A percentile compares a stretch with the other conserved stretches of the same genome.
Evolutionary conservation across 2,888 invertebrate genomes (phyloP).

Genomic region (Merodon equestris): DNA sequence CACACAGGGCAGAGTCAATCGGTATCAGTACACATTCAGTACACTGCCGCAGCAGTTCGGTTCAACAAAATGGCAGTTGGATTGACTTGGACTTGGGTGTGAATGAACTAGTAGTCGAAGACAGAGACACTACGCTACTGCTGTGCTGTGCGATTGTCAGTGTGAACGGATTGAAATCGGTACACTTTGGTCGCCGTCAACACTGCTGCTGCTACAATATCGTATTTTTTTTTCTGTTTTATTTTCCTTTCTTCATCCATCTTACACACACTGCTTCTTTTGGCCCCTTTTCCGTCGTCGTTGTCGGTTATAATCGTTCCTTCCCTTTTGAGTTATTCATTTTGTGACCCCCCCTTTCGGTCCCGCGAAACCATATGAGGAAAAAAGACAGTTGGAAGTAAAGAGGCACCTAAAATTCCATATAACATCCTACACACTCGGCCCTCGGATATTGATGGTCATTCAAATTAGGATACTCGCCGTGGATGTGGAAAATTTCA

Average conservation of each 20-base stretch:
- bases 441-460: slow-evolving; percentile 12
- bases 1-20: slow-evolving; percentile 15
- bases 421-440: slow-evolving; percentile 26
- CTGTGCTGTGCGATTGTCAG: slow-evolving; percentile 39
- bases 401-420: not conserved
- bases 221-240: slow-evolving; percentile 17
- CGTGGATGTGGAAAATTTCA: too few species aligned
- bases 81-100: slow-evolving; percentile 71
- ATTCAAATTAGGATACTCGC: slow-evolving; percentile 32
- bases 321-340: slow-evolving; percentile 18
- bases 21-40: slow-evolving; percentile 29
- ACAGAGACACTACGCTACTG: slow-evolving; percentile 52
- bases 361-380: slow-evolving; percentile 21
- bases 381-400: slow-evolving; percentile 9
- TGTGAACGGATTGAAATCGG: slow-evolving; percentile 59
- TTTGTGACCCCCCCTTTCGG: slow-evolving; percentile 1
- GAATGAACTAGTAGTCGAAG: slow-evolving; percentile 71
- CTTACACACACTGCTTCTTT: slow-evolving; percentile 36
- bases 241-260: slow-evolving; percentile 12
- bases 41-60: slow-evolving; percentile 63
- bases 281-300: slow-evolving; percentile 23
- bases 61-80: slow-evolving; percentile 78
- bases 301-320: slow-evolving; percentile 34
- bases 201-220: slow-evolving; percentile 42
- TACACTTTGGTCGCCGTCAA: slow-evolving; percentile 61